These are phyloP conservation scores for Oceanodroma leucorhoa DNA, from an alignment of 2,797 vertebrate species.

Conservation along the genomic window DNA sequence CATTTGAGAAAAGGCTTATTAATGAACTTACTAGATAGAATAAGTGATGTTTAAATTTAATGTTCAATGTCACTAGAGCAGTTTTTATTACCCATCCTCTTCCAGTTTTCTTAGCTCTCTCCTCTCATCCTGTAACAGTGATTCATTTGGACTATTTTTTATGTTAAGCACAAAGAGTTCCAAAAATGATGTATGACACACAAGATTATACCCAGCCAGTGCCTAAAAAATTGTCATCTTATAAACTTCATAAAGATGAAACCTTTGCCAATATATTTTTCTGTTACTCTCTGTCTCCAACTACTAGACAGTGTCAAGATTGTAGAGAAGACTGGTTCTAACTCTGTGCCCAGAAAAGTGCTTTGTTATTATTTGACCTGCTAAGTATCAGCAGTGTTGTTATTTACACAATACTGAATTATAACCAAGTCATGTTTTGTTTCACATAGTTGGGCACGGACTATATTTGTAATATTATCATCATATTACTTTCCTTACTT, in stretches of 20 bases:
- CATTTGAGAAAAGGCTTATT: neutral
- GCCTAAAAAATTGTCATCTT: neutral
- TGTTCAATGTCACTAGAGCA: neutral
- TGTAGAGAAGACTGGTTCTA: neutral
- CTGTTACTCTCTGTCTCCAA: neutral
- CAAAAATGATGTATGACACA: neutral
- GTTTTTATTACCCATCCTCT: neutral
- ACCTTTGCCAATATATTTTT: constrained; percentile 28
- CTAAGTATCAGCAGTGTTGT: neutral
- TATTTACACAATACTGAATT: neutral
- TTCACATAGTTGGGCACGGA: neutral
- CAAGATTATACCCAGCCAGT: neutral
- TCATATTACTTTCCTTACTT: neutral
- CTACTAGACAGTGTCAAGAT: neutral
- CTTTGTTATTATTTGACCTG: neutral
- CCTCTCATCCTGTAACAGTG: neutral
- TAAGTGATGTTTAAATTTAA: neutral
- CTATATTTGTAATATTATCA: neutral
- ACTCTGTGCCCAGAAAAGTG: neutral
- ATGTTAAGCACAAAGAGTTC: neutral
- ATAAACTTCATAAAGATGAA: constrained; percentile 32
- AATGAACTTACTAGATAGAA: neutral
- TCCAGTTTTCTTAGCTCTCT: constrained; percentile 4
- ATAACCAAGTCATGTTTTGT: neutral
- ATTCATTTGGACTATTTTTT: constrained; percentile 5